These are phyloP conservation scores for Cremastobaeus sp. DNA, from an alignment of 2,888 invertebrate genomes.

Conservation along the genomic window DNA sequence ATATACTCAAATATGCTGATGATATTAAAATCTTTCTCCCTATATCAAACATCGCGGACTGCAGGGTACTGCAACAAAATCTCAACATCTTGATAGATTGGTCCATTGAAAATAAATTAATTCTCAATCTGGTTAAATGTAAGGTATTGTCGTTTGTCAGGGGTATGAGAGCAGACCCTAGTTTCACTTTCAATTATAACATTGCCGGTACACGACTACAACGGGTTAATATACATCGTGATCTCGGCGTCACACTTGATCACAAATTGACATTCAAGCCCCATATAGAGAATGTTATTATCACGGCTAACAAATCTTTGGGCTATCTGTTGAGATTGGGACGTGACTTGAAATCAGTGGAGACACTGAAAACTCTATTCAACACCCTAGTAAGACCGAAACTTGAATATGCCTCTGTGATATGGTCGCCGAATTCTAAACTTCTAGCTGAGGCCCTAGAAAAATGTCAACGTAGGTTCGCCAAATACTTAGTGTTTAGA, in stretches of 20 bases:
- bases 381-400: slow-evolving; percentile 1
- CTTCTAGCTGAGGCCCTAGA: not conserved
- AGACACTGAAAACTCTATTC: not conserved
- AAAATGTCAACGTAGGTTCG: not conserved
- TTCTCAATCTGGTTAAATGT: slow-evolving; percentile 3
- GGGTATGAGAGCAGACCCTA: not conserved
- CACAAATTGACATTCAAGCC: not conserved
- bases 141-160: slow-evolving; percentile 6
- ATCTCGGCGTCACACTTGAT: slow-evolving; percentile 6
- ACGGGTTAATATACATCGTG: not conserved
- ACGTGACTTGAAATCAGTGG: not conserved
- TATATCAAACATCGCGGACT: not conserved
- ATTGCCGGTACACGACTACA: not conserved
- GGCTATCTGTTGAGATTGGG: not conserved
- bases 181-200: not conserved
- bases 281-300: not conserved
- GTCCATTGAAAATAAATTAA: not conserved
- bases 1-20: not conserved
- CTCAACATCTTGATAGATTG: not conserved
- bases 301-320: not conserved
- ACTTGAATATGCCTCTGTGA: not conserved
- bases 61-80: not conserved
- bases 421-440: not conserved
- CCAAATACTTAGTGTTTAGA: not conserved
- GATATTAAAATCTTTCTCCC: not conserved